Conservation (phyloP, 2,797 vertebrate species). For the Sebastes cheni region DNA sequence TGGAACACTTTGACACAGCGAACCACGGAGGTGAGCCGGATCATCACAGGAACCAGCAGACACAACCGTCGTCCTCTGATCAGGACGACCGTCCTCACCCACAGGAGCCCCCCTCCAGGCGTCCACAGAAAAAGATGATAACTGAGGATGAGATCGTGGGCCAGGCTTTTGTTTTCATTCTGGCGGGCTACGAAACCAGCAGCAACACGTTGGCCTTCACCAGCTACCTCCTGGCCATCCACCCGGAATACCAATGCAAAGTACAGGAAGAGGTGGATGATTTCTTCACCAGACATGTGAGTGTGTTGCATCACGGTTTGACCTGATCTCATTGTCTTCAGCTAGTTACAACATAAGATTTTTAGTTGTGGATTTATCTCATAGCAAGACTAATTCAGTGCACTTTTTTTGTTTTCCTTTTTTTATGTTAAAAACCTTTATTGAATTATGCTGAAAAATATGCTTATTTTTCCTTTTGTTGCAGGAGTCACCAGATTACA, state of each 20-base stretch:
- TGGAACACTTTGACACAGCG: conserved; percentile 77
- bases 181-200: conserved; percentile 92
- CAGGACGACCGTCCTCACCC: not conserved
- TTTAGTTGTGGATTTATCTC: not conserved
- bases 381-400: not conserved
- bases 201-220: conserved; percentile 89
- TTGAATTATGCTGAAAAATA: not conserved
- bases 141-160: conserved; percentile 92
- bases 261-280: conserved; percentile 88
- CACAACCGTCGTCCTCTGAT: not conserved
- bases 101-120: conserved; percentile 2
- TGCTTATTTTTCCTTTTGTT: conserved; percentile 29
- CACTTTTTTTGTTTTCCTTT: not conserved
- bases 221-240: conserved; percentile 90
- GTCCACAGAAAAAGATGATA: conserved; percentile 77
- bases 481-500: conserved; percentile 85
- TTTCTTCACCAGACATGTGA: conserved; percentile 88
- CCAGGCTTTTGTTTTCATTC: conserved; percentile 92
- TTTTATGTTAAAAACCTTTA: not conserved
- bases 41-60: not conserved
- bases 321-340: not conserved
- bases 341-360: not conserved
- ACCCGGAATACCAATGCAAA: conserved; percentile 86
- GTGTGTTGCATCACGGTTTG: conserved; percentile 51
- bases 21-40: conserved; percentile 50